Conservation (phyloP, 1,140 invertebrate genomes). For the Oncopeltus fasciatus region DNA sequence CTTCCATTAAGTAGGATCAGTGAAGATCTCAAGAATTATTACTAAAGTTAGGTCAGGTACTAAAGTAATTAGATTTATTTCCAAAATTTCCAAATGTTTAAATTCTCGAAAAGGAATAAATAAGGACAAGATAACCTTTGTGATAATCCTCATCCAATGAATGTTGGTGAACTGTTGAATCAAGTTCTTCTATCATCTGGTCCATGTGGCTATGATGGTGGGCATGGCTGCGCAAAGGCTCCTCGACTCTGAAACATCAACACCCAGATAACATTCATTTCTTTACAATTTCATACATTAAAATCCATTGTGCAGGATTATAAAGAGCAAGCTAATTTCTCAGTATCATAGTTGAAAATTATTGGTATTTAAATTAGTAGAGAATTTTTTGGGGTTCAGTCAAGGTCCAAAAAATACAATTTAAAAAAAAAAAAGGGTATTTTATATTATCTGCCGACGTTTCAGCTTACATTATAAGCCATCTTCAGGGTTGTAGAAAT, state of each 20-base stretch:
- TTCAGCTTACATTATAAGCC: too few relatives aligned
- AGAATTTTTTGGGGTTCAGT: neutral
- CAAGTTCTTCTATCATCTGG: slow-evolving; percentile 25
- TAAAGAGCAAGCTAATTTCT: neutral
- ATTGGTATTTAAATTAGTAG: neutral
- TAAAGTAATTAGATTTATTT: neutral
- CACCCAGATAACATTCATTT: too few relatives aligned
- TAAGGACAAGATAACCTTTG: slow-evolving; percentile 28
- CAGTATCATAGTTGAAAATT: neutral
- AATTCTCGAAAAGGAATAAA: neutral
- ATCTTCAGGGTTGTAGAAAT: too few relatives aligned
- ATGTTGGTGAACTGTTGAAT: slow-evolving; percentile 38
- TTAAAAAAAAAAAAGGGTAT: neutral
- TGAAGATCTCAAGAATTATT: neutral
- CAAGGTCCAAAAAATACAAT: neutral
- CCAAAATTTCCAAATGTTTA: neutral
- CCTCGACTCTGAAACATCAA: too few relatives aligned
- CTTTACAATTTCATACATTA: neutral
- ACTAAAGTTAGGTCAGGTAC: neutral
- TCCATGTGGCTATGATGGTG: slow-evolving; percentile 42
- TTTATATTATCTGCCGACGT: too few relatives aligned
- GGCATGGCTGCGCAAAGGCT: slow-evolving; percentile 33
- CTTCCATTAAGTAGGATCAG: neutral
- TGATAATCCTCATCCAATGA: slow-evolving; percentile 42
- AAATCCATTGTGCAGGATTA: neutral